These are phyloP conservation scores for Chironomus tentans DNA, from an alignment of 2,888 invertebrate species.

Conservation along the genomic window DNA sequence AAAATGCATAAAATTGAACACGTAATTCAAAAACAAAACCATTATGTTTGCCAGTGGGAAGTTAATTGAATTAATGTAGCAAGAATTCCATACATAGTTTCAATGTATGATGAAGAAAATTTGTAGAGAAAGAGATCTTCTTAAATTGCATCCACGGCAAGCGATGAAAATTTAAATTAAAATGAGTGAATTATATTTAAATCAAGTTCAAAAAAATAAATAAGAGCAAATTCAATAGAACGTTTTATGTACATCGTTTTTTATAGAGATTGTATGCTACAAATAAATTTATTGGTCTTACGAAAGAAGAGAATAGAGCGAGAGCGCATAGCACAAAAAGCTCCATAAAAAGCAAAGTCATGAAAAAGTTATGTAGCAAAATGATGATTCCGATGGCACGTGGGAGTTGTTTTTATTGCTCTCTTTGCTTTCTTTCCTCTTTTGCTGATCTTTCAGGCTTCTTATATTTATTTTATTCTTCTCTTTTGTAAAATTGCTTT, in stretches of 20 bases:
- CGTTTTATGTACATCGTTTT: neutral
- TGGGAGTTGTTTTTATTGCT: neutral
- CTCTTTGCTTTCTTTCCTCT: neutral
- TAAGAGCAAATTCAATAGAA: constrained; percentile 14
- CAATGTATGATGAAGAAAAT: too few relatives aligned
- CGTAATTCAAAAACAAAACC: too few relatives aligned
- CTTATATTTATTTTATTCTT: constrained; percentile 18
- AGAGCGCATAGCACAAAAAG: neutral
- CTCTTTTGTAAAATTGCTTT: constrained; percentile 16
- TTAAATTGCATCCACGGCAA: neutral
- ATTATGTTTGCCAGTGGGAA: too few relatives aligned
- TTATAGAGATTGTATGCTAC: neutral
- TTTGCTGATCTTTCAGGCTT: neutral
- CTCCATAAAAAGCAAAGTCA: neutral
- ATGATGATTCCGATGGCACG: constrained; percentile 24
- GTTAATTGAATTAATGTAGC: too few relatives aligned
- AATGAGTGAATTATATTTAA: constrained; percentile 25
- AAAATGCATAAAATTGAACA: too few relatives aligned
- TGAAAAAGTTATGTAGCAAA: constrained; percentile 14
- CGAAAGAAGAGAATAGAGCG: neutral
- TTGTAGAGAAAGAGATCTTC: too few relatives aligned
- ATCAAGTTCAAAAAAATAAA: neutral
- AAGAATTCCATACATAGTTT: too few relatives aligned
- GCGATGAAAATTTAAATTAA: constrained; percentile 24
- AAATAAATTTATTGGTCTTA: constrained; percentile 16